These are phyloP conservation scores for Coreius guichenoti DNA, from an alignment of 2,797 vertebrate species.

Conservation along the genomic window DNA sequence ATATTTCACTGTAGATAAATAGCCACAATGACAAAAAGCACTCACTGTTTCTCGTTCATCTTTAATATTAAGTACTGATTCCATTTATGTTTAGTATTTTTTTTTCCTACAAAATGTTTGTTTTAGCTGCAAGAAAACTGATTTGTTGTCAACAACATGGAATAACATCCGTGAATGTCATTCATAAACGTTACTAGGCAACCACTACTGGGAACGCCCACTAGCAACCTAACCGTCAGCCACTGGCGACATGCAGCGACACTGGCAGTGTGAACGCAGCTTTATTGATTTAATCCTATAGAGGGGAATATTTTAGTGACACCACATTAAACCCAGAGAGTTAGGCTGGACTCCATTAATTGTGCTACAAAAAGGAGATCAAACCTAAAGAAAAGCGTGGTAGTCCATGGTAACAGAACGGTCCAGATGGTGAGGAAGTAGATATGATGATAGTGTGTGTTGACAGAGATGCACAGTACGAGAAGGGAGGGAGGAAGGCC, in stretches of 20 bases:
- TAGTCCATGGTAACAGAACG: conserved; percentile 26
- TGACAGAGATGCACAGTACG: conserved; percentile 41
- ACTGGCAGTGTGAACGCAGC: background rate
- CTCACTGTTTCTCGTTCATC: background rate
- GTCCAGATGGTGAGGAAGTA: conserved; percentile 43
- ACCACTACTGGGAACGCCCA: background rate
- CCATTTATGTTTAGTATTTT: background rate
- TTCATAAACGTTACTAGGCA: background rate
- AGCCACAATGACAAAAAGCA: background rate
- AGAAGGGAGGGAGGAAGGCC: conserved; percentile 41
- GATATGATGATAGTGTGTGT: conserved; percentile 44
- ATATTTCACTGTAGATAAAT: background rate
- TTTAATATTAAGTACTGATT: background rate
- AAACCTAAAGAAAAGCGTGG: conserved; percentile 28
- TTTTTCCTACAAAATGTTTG: background rate
- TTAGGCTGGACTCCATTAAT: background rate
- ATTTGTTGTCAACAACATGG: background rate
- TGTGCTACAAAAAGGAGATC: conserved; percentile 31
- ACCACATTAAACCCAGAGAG: conserved; percentile 17
- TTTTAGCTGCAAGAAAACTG: background rate
- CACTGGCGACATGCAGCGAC: background rate
- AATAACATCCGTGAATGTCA: background rate
- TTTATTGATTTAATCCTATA: background rate
- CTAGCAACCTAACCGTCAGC: background rate
- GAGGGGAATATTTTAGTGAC: conserved; percentile 6